Conservation (phyloP, 1,140 invertebrate genomes). For the Drosophila sproati region DNA sequence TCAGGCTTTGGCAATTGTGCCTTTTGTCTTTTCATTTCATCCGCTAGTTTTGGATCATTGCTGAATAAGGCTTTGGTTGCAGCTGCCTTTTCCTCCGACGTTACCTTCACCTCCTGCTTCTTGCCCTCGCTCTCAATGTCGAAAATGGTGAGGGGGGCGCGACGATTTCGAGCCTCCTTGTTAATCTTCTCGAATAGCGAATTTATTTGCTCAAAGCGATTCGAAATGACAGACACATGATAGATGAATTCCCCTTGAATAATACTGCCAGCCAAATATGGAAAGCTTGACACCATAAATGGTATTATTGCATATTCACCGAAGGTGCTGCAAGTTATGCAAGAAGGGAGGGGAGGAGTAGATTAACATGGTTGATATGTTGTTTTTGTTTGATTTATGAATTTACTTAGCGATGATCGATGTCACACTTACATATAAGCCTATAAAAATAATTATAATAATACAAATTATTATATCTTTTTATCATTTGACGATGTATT, state of each 20-base stretch:
- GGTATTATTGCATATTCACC: conserved; percentile 63
- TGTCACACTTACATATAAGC: background rate
- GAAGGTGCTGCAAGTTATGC: conserved; percentile 47
- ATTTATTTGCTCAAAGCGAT: conserved; percentile 75
- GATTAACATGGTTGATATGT: background rate
- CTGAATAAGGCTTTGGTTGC: conserved; percentile 48
- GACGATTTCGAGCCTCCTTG: conserved; percentile 71
- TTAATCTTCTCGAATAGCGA: conserved; percentile 79
- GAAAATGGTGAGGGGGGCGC: conserved; percentile 67
- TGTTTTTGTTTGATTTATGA: conserved; percentile 20
- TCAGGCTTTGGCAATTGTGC: conserved; percentile 32
- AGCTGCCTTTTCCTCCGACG: conserved; percentile 18
- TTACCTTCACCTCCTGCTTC: conserved; percentile 52
- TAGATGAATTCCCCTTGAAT: conserved; percentile 80
- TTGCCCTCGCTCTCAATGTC: conserved; percentile 77
- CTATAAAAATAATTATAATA: background rate
- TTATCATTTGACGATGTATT: too few relatives aligned
- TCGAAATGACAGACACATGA: conserved; percentile 76
- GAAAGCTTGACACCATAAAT: conserved; percentile 77
- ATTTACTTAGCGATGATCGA: background rate
- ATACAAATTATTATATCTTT: too few relatives aligned
- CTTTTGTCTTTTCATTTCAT: conserved; percentile 62
- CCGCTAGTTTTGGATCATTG: conserved; percentile 57
- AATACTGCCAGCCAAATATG: conserved; percentile 75
- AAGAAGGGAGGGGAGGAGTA: background rate